Percentiles rank a stretch among this genome's conserved stretches.
Evolutionary conservation across 2,797 vertebrate genomes (phyloP).

Genomic region (Cuniculus paca): DNA sequence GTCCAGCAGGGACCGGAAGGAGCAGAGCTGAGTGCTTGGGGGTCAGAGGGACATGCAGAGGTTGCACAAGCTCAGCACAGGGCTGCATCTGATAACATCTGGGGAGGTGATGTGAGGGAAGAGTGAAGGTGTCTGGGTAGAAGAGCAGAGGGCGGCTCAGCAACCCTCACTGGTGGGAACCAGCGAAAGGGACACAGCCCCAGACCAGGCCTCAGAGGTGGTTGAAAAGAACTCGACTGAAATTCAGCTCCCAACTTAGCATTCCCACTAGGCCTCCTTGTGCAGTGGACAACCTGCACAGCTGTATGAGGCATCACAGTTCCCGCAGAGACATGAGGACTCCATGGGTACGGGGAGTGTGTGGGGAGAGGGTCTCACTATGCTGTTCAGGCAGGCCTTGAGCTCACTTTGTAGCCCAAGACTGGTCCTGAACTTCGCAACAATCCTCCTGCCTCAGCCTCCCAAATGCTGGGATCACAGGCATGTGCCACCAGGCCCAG

Average conservation of each 20-base stretch:
- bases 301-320: background rate
- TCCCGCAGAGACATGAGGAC: background rate
- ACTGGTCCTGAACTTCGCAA: too few relatives aligned
- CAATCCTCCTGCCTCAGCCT: too few relatives aligned
- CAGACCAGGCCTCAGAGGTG: background rate
- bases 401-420: too few relatives aligned
- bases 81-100: background rate
- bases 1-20: background rate
- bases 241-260: background rate
- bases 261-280: background rate
- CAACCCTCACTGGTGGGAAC: background rate
- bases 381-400: too few relatives aligned
- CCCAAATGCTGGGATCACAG: too few relatives aligned
- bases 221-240: background rate
- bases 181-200: background rate
- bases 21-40: background rate
- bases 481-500: too few relatives aligned
- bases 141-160: background rate
- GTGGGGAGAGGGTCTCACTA: too few relatives aligned
- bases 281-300: background rate
- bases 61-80: background rate
- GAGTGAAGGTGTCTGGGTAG: background rate
- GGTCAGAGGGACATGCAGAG: background rate
- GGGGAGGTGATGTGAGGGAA: background rate
- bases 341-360: rapidly evolving